Conservation (phyloP, 2,888 invertebrate genomes). For the Mamestra brassicae region DNA sequence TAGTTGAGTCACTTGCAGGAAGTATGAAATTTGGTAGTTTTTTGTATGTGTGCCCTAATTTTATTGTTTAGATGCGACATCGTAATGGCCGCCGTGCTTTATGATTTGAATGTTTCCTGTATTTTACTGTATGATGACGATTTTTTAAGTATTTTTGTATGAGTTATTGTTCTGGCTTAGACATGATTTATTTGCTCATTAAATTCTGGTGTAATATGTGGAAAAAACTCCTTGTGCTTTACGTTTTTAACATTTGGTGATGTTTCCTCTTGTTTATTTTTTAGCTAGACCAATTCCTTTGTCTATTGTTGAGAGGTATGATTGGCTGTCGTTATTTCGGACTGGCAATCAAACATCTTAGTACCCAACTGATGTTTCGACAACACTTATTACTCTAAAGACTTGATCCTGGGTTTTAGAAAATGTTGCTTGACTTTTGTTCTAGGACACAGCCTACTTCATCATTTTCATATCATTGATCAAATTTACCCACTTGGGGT, state of each 20-base stretch:
- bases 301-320: conserved; percentile 4
- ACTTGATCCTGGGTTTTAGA: too few species aligned
- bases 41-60: conserved; percentile 71
- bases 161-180: conserved; percentile 52
- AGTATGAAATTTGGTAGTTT: conserved; percentile 75
- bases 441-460: too few species aligned
- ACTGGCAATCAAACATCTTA: not conserved
- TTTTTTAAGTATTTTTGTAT: conserved; percentile 53
- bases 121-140: conserved; percentile 57
- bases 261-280: not conserved
- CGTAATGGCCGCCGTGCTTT: conserved; percentile 67
- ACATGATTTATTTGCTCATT: conserved; percentile 44
- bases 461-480: too few species aligned
- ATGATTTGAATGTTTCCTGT: conserved; percentile 68
- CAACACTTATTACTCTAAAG: not conserved
- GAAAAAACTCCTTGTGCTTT: conserved; percentile 5
- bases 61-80: conserved; percentile 72
- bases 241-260: conserved; percentile 14
- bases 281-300: conserved; percentile 26
- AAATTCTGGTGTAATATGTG: conserved; percentile 14
- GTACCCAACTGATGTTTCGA: not conserved
- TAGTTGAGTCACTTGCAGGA: conserved; percentile 76
- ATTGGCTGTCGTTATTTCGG: conserved; percentile 19
- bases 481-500: too few species aligned
- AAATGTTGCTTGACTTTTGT: too few species aligned